A percentile compares a stretch with the other conserved stretches of the same genome.
Conservation (phyloP, 2,113 vertebrate genomes). For the Leptobrachium leishanense region DNA sequence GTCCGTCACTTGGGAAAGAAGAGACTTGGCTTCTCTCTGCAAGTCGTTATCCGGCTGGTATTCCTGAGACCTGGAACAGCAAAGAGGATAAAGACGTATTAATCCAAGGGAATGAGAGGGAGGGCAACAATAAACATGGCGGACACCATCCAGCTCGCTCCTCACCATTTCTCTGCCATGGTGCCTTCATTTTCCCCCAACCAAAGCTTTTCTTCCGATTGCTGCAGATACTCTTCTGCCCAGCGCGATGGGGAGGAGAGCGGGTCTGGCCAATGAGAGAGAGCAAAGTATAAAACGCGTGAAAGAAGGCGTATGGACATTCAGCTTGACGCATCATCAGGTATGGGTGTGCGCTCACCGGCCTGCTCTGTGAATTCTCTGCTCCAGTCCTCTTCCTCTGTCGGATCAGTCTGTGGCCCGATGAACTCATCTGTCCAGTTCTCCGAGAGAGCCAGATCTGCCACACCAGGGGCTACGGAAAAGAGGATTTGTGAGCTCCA, state of each 20-base stretch:
- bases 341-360: constrained; percentile 65
- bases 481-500: no score
- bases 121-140: background rate
- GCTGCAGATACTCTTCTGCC: constrained; percentile 96
- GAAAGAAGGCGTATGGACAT: background rate
- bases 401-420: constrained; percentile 72
- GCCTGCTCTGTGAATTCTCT: constrained; percentile 93
- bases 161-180: constrained; percentile 73
- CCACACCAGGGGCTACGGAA: constrained; percentile 85
- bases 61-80: constrained; percentile 80
- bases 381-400: constrained; percentile 90
- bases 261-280: constrained; percentile 71
- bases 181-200: constrained; percentile 86
- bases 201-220: constrained; percentile 97
- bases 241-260: constrained; percentile 80
- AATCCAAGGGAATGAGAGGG: background rate
- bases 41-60: constrained; percentile 88
- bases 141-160: background rate
- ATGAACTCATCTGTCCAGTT: constrained; percentile 94
- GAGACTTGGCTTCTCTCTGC: constrained; percentile 85
- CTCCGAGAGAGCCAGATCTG: constrained; percentile 91
- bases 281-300: background rate
- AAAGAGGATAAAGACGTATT: constrained; percentile 15
- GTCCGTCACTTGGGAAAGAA: constrained; percentile 92
- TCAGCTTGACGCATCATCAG: background rate